A percentile compares a stretch with the other conserved stretches of the same genome.
Conservation (phyloP, 2,888 invertebrate genomes). For the Drosophila pegasa region DNA sequence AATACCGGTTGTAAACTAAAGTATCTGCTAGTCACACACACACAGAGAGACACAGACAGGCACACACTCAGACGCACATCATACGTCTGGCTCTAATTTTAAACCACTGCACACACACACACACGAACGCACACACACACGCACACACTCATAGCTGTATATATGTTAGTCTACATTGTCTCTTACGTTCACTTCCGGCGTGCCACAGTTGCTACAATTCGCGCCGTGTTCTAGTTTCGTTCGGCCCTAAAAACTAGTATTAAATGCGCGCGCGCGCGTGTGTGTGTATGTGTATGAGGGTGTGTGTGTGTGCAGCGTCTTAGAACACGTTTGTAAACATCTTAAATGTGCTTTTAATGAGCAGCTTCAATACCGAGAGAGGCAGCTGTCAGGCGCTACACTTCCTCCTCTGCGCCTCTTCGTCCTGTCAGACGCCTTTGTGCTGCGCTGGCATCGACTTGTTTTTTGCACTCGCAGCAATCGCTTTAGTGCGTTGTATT, state of each 20-base stretch:
- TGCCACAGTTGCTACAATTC: conserved; percentile 41
- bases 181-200: conserved; percentile 63
- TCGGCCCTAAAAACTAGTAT: conserved; percentile 49
- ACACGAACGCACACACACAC: background rate
- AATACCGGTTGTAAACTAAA: conserved; percentile 56
- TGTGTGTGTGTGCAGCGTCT: conserved; percentile 51
- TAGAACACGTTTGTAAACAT: conserved; percentile 77
- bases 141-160: too few relatives aligned
- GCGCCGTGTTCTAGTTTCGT: conserved; percentile 54
- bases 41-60: background rate
- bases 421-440: background rate
- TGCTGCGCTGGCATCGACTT: conserved; percentile 15
- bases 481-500: conserved; percentile 52
- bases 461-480: conserved; percentile 37
- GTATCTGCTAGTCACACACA: conserved; percentile 20
- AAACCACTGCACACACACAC: conserved; percentile 7
- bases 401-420: background rate
- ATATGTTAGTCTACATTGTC: conserved; percentile 21
- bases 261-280: conserved; percentile 30
- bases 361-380: conserved; percentile 58
- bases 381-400: conserved; percentile 42
- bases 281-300: conserved; percentile 13
- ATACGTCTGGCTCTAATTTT: conserved; percentile 6
- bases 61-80: background rate
- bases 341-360: conserved; percentile 80